Evolutionary conservation across 2,888 invertebrate species (phyloP).

Genomic region (Creontiades dilutus): DNA sequence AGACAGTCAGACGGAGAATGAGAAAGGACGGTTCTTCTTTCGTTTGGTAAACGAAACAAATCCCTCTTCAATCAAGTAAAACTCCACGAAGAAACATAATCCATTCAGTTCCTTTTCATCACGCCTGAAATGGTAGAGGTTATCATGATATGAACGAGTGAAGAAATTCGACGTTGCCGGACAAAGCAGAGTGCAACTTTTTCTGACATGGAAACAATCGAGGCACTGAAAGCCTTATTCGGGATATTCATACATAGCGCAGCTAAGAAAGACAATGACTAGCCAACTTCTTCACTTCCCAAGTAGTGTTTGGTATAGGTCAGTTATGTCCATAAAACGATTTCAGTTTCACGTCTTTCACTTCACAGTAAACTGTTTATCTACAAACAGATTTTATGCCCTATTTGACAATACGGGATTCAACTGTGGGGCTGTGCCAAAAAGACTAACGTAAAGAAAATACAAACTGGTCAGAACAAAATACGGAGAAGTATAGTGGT

Average conservation of each 20-base stretch:
- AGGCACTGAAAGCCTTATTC: slow-evolving; percentile 57
- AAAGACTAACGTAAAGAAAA: too few species aligned
- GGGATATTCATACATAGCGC: slow-evolving; percentile 59
- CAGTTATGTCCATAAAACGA: too few species aligned
- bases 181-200: slow-evolving; percentile 35
- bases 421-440: too few species aligned
- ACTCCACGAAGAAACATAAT: slow-evolving; percentile 23
- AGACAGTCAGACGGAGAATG: neutral
- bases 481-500: too few species aligned
- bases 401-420: too few species aligned
- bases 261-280: slow-evolving; percentile 57
- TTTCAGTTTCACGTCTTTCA: too few species aligned
- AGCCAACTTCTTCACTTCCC: slow-evolving; percentile 55
- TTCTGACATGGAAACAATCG: slow-evolving; percentile 30
- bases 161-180: slow-evolving; percentile 51
- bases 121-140: slow-evolving; percentile 40
- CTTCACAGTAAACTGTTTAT: too few species aligned
- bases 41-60: slow-evolving; percentile 49
- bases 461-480: too few species aligned
- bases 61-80: neutral
- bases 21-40: slow-evolving; percentile 3
- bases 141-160: slow-evolving; percentile 44
- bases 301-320: slow-evolving; percentile 43
- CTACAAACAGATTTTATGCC: too few species aligned
- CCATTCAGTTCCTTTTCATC: slow-evolving; percentile 19